Base-by-base conservation (phyloP, 1,140 invertebrate genomes). In the Pemphigus obesinymphae region DNA sequence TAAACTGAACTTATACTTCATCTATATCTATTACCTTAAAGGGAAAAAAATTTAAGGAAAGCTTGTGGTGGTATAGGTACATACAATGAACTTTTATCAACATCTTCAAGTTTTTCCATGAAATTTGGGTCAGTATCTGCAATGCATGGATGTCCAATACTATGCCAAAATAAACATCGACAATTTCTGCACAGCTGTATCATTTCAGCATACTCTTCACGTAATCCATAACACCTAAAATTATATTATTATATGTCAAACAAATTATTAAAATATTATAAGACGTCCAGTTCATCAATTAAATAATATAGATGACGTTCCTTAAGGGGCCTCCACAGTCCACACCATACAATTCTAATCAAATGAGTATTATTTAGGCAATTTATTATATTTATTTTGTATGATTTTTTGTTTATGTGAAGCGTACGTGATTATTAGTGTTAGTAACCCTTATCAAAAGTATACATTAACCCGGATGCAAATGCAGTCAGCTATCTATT, bases 81-180 rank as follows among this genome's bases (percentile, higher is more conserved):
- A 83, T 94, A 93, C 7, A 94, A 90, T 11, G 93, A 91, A n/a
- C 91, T 89, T 48, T 92, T 93, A 76, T 93, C 93, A 5, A 93
- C 93, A 85, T 94, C 91, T 85, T 92, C 91, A 53, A 94, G 86
- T 63, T 93, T 91, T 84, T 93, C 92, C 84, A 92, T 90, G 87
- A 92, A 95, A 84, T 93, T 92, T 0, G 92, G 93, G 86, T 93
- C 92, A 85, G 92, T 92, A 86, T 95, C 93, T 5, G 93, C 93
- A 83, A 96, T 94, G 86, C 95, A 97, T 0, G 95, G 95, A 87
- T 97, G 95, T 0, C 95, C 95, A 63, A 94, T 90, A 2, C 93
- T 95, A 84, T 96, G 92, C 97, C 97, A 99, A 87, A 98, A 99
- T 48, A 99, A 90, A 86, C 96, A 97, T 85, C 96, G 93, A 87